Percentiles rank a stretch among this genome's conserved stretches.
These are phyloP conservation scores for Rhinichthys klamathensis DNA, from an alignment of 2,113 vertebrate genomes.

Conservation along the genomic window DNA sequence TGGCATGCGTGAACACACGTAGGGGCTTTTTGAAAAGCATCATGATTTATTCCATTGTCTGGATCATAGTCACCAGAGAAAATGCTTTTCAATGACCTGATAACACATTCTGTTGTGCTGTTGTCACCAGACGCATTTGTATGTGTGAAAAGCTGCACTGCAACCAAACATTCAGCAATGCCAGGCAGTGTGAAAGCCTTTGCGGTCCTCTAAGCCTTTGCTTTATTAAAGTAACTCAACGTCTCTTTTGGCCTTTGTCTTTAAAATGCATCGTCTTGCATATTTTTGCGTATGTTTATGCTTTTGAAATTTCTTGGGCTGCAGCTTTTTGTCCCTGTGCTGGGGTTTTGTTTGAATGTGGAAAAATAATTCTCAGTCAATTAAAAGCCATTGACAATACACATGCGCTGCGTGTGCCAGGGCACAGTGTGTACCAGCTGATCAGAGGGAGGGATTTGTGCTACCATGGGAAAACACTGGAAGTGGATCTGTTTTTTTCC, in stretches of 20 bases:
- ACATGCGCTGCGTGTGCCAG: constrained; percentile 61
- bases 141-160: constrained; percentile 56
- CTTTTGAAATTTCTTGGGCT: constrained; percentile 57
- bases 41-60: constrained; percentile 37
- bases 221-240: constrained; percentile 54
- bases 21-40: constrained; percentile 12
- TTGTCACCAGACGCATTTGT: constrained; percentile 53
- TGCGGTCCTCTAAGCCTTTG: constrained; percentile 41
- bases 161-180: constrained; percentile 54
- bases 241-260: constrained; percentile 39
- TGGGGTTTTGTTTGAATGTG: constrained; percentile 59
- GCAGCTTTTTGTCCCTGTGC: constrained; percentile 57
- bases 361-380: constrained; percentile 63
- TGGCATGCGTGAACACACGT: neutral
- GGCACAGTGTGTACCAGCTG: constrained; percentile 59
- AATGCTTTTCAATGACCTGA: constrained; percentile 44
- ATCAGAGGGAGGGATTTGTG: constrained; percentile 70
- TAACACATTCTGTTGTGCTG: constrained; percentile 46
- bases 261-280: constrained; percentile 50
- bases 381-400: constrained; percentile 73
- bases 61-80: constrained; percentile 36
- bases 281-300: constrained; percentile 35
- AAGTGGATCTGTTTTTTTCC: constrained; percentile 64
- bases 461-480: constrained; percentile 70
- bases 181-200: constrained; percentile 43